A percentile compares a stretch with the other conserved stretches of the same genome.
Conservation (phyloP, 2,797 vertebrate species). For the Perodicticus potto region DNA sequence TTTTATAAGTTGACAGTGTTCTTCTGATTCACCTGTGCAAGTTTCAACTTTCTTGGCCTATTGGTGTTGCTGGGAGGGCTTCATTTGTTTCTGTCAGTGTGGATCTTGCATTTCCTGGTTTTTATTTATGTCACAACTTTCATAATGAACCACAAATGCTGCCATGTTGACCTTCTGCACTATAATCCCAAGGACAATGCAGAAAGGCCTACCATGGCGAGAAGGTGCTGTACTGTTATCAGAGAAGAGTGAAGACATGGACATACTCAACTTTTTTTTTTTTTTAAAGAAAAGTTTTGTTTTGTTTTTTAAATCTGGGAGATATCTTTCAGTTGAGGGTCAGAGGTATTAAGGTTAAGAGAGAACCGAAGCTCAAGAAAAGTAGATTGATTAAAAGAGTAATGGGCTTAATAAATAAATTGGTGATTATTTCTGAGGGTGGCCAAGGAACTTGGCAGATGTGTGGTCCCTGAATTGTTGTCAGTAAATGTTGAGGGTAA, state of each 20-base stretch:
- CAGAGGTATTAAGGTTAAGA: background rate
- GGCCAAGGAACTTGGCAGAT: background rate
- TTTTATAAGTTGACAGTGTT: no score
- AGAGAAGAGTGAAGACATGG: background rate
- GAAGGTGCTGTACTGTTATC: conserved; percentile 20
- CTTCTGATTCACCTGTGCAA: no score
- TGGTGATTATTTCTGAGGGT: background rate
- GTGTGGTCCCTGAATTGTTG: background rate
- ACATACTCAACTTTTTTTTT: background rate
- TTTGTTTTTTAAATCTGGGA: background rate
- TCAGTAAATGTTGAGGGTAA: background rate
- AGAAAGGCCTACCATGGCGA: background rate
- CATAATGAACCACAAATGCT: background rate
- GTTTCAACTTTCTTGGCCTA: no score
- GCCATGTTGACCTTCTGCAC: background rate
- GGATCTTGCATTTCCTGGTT: no score
- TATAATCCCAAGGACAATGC: background rate
- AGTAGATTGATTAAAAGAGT: background rate
- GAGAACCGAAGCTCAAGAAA: background rate
- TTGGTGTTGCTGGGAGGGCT: no score
- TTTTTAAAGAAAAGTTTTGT: no score
- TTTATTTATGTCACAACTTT: no score
- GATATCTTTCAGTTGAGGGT: background rate
- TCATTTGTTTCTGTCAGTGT: no score
- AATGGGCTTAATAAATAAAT: background rate